These are phyloP conservation scores for Pteropus rufus DNA, from an alignment of 2,797 vertebrate genomes.

Conservation along the genomic window DNA sequence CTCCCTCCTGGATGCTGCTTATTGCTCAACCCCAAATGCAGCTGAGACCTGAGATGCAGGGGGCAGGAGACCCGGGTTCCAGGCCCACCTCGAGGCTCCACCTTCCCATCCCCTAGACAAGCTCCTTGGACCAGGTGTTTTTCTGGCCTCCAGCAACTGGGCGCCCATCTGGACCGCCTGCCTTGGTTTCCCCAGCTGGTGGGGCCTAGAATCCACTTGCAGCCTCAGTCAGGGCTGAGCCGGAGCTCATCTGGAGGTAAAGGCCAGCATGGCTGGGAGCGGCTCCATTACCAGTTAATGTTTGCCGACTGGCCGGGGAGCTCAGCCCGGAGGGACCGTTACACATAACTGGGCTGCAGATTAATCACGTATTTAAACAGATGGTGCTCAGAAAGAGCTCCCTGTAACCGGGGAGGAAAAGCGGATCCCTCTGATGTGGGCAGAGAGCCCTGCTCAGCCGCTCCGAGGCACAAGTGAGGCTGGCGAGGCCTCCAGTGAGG, in stretches of 20 bases:
- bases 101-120: background rate
- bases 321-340: background rate
- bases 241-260: background rate
- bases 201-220: background rate
- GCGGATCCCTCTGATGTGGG: background rate
- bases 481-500: background rate
- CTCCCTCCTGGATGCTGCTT: background rate
- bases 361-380: constrained; percentile 44
- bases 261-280: background rate
- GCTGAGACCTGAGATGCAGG: background rate
- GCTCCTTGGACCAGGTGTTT: too few species aligned
- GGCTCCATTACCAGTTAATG: background rate
- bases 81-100: background rate
- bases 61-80: background rate
- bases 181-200: background rate
- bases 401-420: background rate
- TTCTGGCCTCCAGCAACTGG: background rate
- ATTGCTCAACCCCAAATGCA: background rate
- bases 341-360: constrained; percentile 49
- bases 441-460: background rate
- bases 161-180: background rate
- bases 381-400: constrained; percentile 41
- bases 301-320: background rate
- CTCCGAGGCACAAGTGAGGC: too few species aligned
- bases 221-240: background rate